These are phyloP conservation scores for Yponomeuta cagnagella DNA, from an alignment of 2,888 invertebrate genomes.

Conservation along the genomic window DNA sequence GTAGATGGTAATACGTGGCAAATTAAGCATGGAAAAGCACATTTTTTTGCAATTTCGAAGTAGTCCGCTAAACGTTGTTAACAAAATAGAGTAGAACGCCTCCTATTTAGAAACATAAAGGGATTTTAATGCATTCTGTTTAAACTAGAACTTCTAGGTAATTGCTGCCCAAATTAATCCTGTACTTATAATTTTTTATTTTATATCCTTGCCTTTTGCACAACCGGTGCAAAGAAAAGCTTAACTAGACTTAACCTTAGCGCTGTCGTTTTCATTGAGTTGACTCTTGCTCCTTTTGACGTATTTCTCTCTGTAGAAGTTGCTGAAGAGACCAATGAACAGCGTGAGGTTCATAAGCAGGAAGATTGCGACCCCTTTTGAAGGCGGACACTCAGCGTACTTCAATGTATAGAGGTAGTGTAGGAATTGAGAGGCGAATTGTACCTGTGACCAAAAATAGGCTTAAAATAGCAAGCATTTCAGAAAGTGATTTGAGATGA, in stretches of 20 bases:
- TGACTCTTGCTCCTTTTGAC: conserved; percentile 23
- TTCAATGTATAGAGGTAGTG: conserved; percentile 68
- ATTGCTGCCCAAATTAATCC: too few relatives aligned
- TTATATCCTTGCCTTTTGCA: too few relatives aligned
- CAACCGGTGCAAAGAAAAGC: background rate
- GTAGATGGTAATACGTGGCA: too few relatives aligned
- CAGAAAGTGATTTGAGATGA: background rate
- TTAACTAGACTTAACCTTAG: background rate
- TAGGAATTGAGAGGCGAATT: conserved; percentile 77
- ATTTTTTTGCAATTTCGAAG: too few relatives aligned
- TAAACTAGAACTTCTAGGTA: too few relatives aligned
- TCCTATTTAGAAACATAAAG: too few relatives aligned
- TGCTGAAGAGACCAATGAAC: conserved; percentile 78
- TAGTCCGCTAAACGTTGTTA: too few relatives aligned
- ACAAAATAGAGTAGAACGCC: too few relatives aligned
- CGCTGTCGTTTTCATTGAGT: background rate
- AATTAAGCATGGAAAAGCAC: too few relatives aligned
- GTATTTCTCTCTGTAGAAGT: conserved; percentile 75
- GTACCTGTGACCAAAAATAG: conserved; percentile 63
- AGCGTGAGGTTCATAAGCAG: conserved; percentile 72
- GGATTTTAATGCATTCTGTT: too few relatives aligned
- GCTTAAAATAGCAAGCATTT: background rate
- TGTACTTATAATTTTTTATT: too few relatives aligned
- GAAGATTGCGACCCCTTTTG: conserved; percentile 71
- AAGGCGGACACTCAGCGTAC: conserved; percentile 76